Evolutionary conservation across 2,888 invertebrate genomes (phyloP), one percentile per base, ranked within the genome.

Genomic region (Parapristionchus giblindavisi): DNA sequence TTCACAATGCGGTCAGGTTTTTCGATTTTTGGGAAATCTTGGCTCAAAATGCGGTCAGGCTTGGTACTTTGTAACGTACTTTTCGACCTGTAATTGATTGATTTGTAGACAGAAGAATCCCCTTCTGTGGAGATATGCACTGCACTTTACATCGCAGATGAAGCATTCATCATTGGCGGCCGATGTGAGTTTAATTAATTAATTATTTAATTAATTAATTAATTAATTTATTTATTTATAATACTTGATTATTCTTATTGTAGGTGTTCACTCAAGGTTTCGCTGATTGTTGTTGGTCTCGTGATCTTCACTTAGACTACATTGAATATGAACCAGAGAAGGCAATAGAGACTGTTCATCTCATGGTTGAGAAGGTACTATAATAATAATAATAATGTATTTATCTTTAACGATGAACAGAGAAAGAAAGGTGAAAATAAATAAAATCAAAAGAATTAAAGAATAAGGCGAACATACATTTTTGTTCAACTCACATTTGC

Each of bases 71-170:
- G n/a, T n/a, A n/a, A n/a, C n/a, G n/a, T n/a, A n/a, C n/a, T n/a
- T n/a, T n/a, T n/a, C n/a, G n/a, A n/a, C n/a, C n/a, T n/a, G n/a
- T n/a, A n/a, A n/a, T 36, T 36, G 61, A n/a, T 17, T 34, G 36
- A 11, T 5, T 8, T 70, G 70, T 38, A 70, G 70, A 27, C 32
- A n/a, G 24, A 14, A 17, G 3, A 54, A 70, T 36, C 70, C 70
- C 24, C 29, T 52, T 8, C 14, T 70, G 29, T 70, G 70, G 70
- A 51, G 70, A 52, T 70, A 54, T 27, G 32, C 70, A n/a, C 54
- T 70, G 34, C 11, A 52, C 24, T 29, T 70, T 24, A n/a, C 70
- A 14, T 29, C 34, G 8, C 34, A 70, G 34, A 52, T 52, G 52
- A 54, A 54, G 54, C 24, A 70, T 34, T 4, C 5, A 3, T 52